Evolutionary conservation across 2,797 vertebrate species (phyloP).

Genomic region (Xenopus petersii): DNA sequence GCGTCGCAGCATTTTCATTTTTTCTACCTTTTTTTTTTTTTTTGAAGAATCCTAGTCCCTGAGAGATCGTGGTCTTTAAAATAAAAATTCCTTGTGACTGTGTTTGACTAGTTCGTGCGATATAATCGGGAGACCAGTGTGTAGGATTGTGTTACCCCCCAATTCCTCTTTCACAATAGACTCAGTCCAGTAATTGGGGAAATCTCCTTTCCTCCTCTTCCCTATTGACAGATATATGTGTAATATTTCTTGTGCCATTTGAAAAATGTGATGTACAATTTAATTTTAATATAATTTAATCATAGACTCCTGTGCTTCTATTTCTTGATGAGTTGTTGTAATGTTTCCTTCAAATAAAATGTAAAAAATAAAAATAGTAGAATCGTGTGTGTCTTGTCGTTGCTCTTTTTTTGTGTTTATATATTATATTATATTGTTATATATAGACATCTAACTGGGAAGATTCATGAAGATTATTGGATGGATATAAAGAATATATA

Average conservation of each 20-base stretch:
- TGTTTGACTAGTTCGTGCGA: constrained; percentile 30
- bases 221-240: background rate
- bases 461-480: too few relatives aligned
- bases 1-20: constrained; percentile 50
- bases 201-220: background rate
- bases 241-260: constrained; percentile 21
- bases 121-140: constrained; percentile 14
- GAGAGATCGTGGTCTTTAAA: constrained; percentile 25
- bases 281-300: constrained; percentile 41
- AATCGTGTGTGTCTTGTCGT: too few relatives aligned
- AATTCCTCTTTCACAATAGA: background rate
- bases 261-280: constrained; percentile 30
- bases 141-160: constrained; percentile 31
- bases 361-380: background rate
- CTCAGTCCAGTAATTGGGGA: background rate
- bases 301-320: constrained; percentile 23
- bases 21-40: background rate
- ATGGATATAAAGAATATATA: too few relatives aligned
- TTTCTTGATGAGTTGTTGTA: constrained; percentile 29
- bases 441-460: too few relatives aligned
- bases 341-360: constrained; percentile 33
- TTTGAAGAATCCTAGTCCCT: constrained; percentile 11
- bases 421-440: too few relatives aligned
- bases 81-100: constrained; percentile 11
- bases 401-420: too few relatives aligned